A percentile compares a stretch with the other conserved stretches of the same genome.
These are phyloP conservation scores for Parotocinclus haroldoi DNA, from an alignment of 2,797 vertebrate species.

Conservation along the genomic window DNA sequence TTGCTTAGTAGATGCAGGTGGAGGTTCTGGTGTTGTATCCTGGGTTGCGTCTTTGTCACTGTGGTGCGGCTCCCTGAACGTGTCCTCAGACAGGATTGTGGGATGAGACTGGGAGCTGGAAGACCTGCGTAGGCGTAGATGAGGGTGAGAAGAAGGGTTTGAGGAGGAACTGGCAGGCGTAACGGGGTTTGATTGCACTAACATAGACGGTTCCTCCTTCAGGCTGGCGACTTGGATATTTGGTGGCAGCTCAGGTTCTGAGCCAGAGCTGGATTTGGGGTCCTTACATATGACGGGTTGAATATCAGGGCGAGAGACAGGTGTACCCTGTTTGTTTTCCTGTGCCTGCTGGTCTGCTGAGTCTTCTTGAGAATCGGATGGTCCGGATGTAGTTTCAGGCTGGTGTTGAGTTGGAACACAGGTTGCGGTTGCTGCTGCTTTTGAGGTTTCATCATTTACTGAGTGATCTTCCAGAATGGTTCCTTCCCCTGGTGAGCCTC, in stretches of 20 bases:
- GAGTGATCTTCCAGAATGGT: neutral
- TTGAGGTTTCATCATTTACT: constrained; percentile 1
- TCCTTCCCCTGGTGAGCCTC: neutral
- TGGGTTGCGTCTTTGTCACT: neutral
- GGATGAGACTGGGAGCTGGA: constrained; percentile 54
- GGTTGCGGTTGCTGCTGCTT: neutral
- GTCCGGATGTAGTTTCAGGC: neutral
- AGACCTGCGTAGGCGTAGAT: constrained; percentile 59
- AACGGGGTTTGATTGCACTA: constrained; percentile 3
- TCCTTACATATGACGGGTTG: neutral
- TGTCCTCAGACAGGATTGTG: constrained; percentile 58
- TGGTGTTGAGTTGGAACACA: neutral
- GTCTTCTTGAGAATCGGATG: constrained; percentile 14
- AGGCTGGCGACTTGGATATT: neutral
- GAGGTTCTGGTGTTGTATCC: neutral
- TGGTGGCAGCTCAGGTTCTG: neutral
- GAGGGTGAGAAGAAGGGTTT: constrained; percentile 50
- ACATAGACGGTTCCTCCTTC: neutral
- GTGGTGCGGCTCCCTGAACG: constrained; percentile 62
- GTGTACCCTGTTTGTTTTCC: neutral
- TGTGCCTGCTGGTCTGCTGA: neutral
- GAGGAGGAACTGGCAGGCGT: constrained; percentile 2
- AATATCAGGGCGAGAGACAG: neutral
- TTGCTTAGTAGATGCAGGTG: neutral
- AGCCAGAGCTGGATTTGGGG: constrained; percentile 11